These are phyloP conservation scores for Leptopilina syphax DNA, from an alignment of 2,888 invertebrate genomes.

Conservation along the genomic window DNA sequence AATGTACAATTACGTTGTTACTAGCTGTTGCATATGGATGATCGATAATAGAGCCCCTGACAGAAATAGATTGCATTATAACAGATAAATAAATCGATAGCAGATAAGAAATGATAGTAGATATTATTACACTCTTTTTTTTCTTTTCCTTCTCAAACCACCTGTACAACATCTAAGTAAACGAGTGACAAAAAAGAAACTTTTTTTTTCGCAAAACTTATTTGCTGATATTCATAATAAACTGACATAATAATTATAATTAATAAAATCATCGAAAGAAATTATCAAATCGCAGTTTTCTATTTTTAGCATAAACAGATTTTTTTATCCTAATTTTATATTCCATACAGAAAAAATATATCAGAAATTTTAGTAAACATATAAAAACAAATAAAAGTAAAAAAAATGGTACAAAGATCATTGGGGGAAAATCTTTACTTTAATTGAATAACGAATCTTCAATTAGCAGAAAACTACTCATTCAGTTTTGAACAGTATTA, in stretches of 20 bases:
- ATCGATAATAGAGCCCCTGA: constrained; percentile 30
- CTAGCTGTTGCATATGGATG: constrained; percentile 27
- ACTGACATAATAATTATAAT: not conserved
- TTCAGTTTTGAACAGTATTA: no score
- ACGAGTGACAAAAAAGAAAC: not conserved
- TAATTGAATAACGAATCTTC: no score
- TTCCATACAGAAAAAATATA: no score
- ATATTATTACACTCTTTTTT: not conserved
- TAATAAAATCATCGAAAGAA: no score
- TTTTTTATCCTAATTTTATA: no score
- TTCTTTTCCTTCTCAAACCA: not conserved
- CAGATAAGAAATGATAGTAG: constrained; percentile 25
- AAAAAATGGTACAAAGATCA: no score
- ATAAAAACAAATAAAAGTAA: no score
- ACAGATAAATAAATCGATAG: constrained; percentile 10
- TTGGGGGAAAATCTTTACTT: no score
- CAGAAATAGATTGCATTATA: constrained; percentile 32
- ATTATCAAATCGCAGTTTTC: no score
- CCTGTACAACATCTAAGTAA: not conserved
- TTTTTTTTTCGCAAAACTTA: not conserved
- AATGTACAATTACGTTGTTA: constrained; percentile 38
- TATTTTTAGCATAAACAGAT: no score
- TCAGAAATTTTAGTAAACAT: no score
- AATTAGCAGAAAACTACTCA: no score
- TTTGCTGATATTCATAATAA: not conserved